Conservation (phyloP, 2,888 invertebrate genomes). For the Sialis fuliginosa region DNA sequence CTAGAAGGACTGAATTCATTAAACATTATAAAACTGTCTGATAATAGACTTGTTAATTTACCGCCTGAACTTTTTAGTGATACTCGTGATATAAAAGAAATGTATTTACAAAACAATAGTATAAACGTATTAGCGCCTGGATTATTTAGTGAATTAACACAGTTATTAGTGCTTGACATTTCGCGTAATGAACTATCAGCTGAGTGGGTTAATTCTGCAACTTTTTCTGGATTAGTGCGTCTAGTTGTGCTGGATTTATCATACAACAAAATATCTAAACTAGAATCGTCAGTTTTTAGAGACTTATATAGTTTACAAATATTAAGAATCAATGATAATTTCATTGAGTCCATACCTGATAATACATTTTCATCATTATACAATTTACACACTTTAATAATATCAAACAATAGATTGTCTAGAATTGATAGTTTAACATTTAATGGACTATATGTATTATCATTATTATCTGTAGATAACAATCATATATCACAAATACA, state of each 20-base stretch:
- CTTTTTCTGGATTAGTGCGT: slow-evolving; percentile 58
- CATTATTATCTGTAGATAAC: slow-evolving; percentile 61
- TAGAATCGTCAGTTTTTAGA: slow-evolving; percentile 59
- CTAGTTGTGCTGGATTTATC: slow-evolving; percentile 63
- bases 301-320: slow-evolving; percentile 66
- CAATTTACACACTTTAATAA: slow-evolving; percentile 63
- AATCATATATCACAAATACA: slow-evolving; percentile 61
- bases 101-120: slow-evolving; percentile 67
- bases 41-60: slow-evolving; percentile 62
- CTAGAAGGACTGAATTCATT: slow-evolving; percentile 57
- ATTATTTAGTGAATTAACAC: slow-evolving; percentile 55
- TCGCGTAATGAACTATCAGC: slow-evolving; percentile 64
- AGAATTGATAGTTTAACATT: slow-evolving; percentile 59
- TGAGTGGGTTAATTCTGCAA: slow-evolving; percentile 67
- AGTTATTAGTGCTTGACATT: slow-evolving; percentile 57
- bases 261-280: slow-evolving; percentile 53
- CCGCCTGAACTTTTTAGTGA: slow-evolving; percentile 70
- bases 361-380: slow-evolving; percentile 59
- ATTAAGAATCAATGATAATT: slow-evolving; percentile 61
- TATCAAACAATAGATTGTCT: slow-evolving; percentile 64
- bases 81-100: slow-evolving; percentile 57
- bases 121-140: slow-evolving; percentile 66
- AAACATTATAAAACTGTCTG: slow-evolving; percentile 56
- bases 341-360: slow-evolving; percentile 56
- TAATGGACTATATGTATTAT: slow-evolving; percentile 56